These are phyloP conservation scores for Manduca sexta DNA, from an alignment of 1,140 invertebrate species.

Conservation along the genomic window DNA sequence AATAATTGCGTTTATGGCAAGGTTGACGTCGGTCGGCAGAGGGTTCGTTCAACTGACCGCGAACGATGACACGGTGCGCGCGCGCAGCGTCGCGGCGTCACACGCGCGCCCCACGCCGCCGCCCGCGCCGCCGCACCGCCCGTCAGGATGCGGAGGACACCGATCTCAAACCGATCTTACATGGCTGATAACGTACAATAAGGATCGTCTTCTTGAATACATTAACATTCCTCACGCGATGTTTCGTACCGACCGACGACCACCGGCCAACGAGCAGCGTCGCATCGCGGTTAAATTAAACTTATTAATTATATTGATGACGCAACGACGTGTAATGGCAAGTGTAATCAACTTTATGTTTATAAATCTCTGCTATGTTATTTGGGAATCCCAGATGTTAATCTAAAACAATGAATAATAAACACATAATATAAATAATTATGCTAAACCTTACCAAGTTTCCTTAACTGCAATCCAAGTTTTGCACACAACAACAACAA, in stretches of 20 bases:
- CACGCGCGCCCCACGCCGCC: conserved; percentile 24
- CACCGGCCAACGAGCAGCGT: too few relatives aligned
- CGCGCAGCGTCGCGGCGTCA: conserved; percentile 59
- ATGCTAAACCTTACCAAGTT: conserved; percentile 33
- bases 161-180: conserved; percentile 7
- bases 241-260: neutral
- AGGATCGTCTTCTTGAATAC: neutral
- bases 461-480: conserved; percentile 57
- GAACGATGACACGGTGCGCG: conserved; percentile 68
- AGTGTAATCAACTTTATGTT: conserved; percentile 2
- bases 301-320: conserved; percentile 9
- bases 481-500: conserved; percentile 41
- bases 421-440: too few relatives aligned
- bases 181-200: conserved; percentile 1
- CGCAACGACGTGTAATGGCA: conserved; percentile 25
- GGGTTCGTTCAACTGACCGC: conserved; percentile 71
- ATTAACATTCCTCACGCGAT: conserved; percentile 1
- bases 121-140: neutral
- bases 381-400: too few relatives aligned
- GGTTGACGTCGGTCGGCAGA: conserved; percentile 60
- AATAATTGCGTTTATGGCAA: conserved; percentile 70
- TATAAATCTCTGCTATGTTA: too few relatives aligned
- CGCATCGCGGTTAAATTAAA: too few relatives aligned
- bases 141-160: conserved; percentile 5
- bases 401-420: too few relatives aligned